These are phyloP conservation scores for Enteromius unitaeniatus DNA, from an alignment of 2,797 vertebrate genomes.

Conservation along the genomic window DNA sequence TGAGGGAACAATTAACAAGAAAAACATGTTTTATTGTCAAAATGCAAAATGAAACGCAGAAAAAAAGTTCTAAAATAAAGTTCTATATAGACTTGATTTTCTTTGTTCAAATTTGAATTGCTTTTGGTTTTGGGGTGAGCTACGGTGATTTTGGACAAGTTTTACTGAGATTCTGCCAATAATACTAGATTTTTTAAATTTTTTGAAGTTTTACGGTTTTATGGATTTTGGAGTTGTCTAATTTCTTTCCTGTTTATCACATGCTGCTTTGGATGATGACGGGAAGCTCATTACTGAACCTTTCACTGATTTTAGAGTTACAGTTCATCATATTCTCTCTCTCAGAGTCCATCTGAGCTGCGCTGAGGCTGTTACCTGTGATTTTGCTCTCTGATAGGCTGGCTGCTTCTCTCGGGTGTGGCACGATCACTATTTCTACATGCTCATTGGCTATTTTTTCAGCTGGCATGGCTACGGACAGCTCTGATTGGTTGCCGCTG, in stretches of 20 bases:
- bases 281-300: slow-evolving; percentile 54
- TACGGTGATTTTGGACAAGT: neutral
- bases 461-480: slow-evolving; percentile 66
- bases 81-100: neutral
- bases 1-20: neutral
- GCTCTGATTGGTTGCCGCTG: slow-evolving; percentile 73
- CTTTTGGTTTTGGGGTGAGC: neutral
- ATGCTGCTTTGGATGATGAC: slow-evolving; percentile 76
- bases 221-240: neutral
- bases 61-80: neutral
- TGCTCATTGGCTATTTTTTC: slow-evolving; percentile 72
- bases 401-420: slow-evolving; percentile 60
- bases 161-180: neutral
- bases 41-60: neutral
- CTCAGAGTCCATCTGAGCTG: slow-evolving; percentile 59
- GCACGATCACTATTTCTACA: slow-evolving; percentile 68
- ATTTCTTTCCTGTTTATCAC: slow-evolving; percentile 57
- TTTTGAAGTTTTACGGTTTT: neutral
- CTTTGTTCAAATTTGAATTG: neutral
- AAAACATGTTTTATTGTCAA: neutral
- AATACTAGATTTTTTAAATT: neutral
- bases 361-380: slow-evolving; percentile 24
- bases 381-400: slow-evolving; percentile 63
- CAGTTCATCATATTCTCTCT: slow-evolving; percentile 54
- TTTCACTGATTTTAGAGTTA: slow-evolving; percentile 72